Base-by-base conservation (phyloP, 2,113 vertebrate species). In the Semnornis frantzii region DNA sequence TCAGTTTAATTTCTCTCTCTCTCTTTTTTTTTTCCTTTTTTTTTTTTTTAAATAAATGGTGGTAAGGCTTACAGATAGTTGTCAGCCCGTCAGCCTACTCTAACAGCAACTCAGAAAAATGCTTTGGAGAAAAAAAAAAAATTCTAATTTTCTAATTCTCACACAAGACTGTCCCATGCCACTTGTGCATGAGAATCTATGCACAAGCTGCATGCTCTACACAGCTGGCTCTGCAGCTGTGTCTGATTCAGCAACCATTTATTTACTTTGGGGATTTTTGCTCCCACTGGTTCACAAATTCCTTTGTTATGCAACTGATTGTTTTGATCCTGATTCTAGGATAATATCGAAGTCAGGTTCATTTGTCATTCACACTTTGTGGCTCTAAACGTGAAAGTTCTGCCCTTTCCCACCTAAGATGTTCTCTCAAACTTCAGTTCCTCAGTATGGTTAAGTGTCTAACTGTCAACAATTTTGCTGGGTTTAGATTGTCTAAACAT, bases 31-130 rank as follows among this genome's bases (percentile, higher is more conserved):
- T 63, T 58, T 31, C n/a, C 17, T 50, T 5, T 23, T 52, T 52
- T 37, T 34, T 62, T 16, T 63, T 58, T 31, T 33, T 37, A 37
- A 37, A 63, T 28, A 25, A 64, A 64, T 28, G 25, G 37, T 64
- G 34, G 25, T 64, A 44, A 31, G 54, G 58, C 30, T 82, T 73
- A 34, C 66, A 62, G 82, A 66, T 34, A 89, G 68, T 88, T 96
- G 94, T 94, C 89, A 94, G 94, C 89, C 82, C 95, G 62, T 91
- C 80, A 65, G 89, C 80, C 75, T 93, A 93, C 91, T 93, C 91
- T 87, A 95, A 83, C 68, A 94, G 80, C 87, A 95, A 70, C 84
- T 91, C 58, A 93, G 90, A 95, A 97, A 96, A 79, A 76, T 46
- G 34, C 33, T 48, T 9, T n/a, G 30, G 42, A 15, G 42, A 44